phyloP scores from a whole-genome alignment of 2,888 invertebrate genomes.

The Zygothrica quintamaculata region DNA sequence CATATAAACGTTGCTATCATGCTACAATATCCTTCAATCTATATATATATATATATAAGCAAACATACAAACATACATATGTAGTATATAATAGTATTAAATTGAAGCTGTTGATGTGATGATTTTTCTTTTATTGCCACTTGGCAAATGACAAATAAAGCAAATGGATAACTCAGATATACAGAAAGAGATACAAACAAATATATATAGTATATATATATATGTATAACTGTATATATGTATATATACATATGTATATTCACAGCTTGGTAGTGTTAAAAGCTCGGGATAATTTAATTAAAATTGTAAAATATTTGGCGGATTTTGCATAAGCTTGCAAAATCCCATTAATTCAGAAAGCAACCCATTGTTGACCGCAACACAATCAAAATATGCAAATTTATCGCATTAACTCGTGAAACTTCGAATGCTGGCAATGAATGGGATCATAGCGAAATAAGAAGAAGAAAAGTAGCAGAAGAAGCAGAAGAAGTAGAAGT shows the following conservation, averaged over 20 bases:
- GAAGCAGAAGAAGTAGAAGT: no score
- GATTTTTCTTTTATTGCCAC: slow-evolving; percentile 30
- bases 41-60: neutral
- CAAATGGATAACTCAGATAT: slow-evolving; percentile 25
- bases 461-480: neutral
- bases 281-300: slow-evolving; percentile 78
- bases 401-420: slow-evolving; percentile 82
- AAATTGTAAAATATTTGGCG: slow-evolving; percentile 80
- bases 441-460: slow-evolving; percentile 49
- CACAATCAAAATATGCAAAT: slow-evolving; percentile 83
- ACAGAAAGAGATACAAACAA: slow-evolving; percentile 5
- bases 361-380: slow-evolving; percentile 82
- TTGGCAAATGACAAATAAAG: slow-evolving; percentile 30
- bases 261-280: slow-evolving; percentile 52
- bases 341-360: slow-evolving; percentile 83
- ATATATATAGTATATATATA: slow-evolving; percentile 15
- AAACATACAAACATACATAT: slow-evolving; percentile 9
- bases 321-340: slow-evolving; percentile 80
- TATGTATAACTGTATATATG: slow-evolving; percentile 2
- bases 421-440: slow-evolving; percentile 55
- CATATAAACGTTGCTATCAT: slow-evolving; percentile 12
- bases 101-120: slow-evolving; percentile 38
- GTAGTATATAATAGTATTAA: slow-evolving; percentile 6
- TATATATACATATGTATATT: slow-evolving; percentile 17
- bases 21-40: no score